Base-by-base conservation (phyloP, 2,113 vertebrate genomes). In the Heterotis niloticus region DNA sequence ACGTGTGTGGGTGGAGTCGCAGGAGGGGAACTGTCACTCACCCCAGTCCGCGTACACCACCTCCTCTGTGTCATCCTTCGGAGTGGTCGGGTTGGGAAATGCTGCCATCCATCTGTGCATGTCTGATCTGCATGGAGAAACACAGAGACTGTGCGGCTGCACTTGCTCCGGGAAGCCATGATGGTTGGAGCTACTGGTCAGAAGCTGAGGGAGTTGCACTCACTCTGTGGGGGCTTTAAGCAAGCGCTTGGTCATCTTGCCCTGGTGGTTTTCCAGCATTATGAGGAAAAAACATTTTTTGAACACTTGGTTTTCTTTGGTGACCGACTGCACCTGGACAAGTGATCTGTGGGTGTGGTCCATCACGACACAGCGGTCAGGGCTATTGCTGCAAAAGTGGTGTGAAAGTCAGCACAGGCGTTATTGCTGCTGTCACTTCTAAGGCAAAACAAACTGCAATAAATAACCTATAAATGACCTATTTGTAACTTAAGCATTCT, bases 21-120 rank as follows among this genome's bases (percentile, higher is more conserved):
- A 18, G 9, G 64, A 65, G 64, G 0, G 1, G 0, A 0, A 5
- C 26, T 29, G 34, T 44, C 34, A 76, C 91, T 88, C 56, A 94
- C 93, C 93, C 91, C 91, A 94, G 77, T 93, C 89, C 71, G 91
- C 92, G 54, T 94, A 94, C 77, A 94, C 84, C n/a, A 86, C 92
- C 17, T 94, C 93, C 1, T 91, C 82, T 66, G 86, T 82, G 14
- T 34, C 5, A 1, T 81, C 84, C 2, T 82, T 60, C 13, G 86
- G 83, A 0, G 78, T 84, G 0, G 84, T 86, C 0, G 87, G 85
- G 0, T 87, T 89, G 0, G 92, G 92, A 66, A 93, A 92, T 10
- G 89, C 92, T 17, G 90, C 92, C 70, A 90, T 87, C 93, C 93
- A 94, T 29, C 93, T 88, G 77, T 94, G 92, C 87, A 92, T 89